Base-by-base conservation (phyloP, 2,113 vertebrate genomes). In the Atrichornis clamosus region DNA sequence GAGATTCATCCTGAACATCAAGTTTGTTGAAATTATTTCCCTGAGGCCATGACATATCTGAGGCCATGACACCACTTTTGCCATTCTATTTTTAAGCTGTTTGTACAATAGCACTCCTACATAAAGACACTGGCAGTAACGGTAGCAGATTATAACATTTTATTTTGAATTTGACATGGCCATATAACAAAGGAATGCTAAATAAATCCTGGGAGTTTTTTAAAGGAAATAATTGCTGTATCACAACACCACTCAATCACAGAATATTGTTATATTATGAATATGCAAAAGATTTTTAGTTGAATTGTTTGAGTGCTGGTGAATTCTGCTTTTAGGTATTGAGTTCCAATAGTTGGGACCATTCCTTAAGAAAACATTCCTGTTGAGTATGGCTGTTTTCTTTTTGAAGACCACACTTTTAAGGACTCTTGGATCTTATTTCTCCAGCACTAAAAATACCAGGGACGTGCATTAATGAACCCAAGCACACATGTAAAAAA, bases 131-230 rank as follows among this genome's bases (percentile, higher is more conserved):
- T 39, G 49, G 9, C 65, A 47, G 27, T 27, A 72, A 88, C 87
- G 30, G 72, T 3, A 11, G 60, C 13, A 65, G 44, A 81, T 62
- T 37, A 69, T n/a, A n/a, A 21, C 33, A 18, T 60, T 62, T 64
- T 56, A 62, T 42, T 79, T 27, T 11, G 49, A 28, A 52, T 65
- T 44, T 58, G 16, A 41, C 58, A 75, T 5, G 18, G 30, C 4
- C 3, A 13, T 2, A 2, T 46, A 46, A 53, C 24, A 50, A 78
- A 72, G 15, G 17, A 84, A 79, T 26, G 11, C 5, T n/a, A 69
- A 30, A 37, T 56, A 78, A 76, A 11, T 14, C 12, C 9, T 19
- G 5, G 10, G 5, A 1, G 0, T 2, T 58, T 35, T 47, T 72
- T 24, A 15, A 68, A 79, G 19, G 37, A 78, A 90, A n/a, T 12